Conservation (phyloP, 2,113 vertebrate species). For the Ictalurus punctatus region DNA sequence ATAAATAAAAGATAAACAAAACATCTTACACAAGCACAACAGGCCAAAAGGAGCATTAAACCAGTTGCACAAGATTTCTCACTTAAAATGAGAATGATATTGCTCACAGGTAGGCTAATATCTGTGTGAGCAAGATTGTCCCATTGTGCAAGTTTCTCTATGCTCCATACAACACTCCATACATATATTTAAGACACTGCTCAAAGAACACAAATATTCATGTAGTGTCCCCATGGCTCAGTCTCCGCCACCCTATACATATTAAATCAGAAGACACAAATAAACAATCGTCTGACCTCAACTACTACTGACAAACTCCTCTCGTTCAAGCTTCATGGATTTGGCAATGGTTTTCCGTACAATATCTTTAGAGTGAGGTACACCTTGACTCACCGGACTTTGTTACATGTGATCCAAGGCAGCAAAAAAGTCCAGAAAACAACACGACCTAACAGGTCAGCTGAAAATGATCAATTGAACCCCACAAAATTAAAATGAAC, state of each 20-base stretch:
- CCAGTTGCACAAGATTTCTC: conserved; percentile 28
- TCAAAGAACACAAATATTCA: conserved; percentile 34
- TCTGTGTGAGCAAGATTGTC: background rate
- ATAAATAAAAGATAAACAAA: conserved; percentile 62
- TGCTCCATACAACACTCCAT: background rate
- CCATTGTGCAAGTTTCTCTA: background rate
- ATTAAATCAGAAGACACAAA: conserved; percentile 31
- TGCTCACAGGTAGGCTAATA: conserved; percentile 19
- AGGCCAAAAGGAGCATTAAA: conserved; percentile 61
- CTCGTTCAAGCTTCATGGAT: conserved; percentile 61
- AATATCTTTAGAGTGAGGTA: conserved; percentile 42
- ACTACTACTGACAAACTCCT: conserved; percentile 9
- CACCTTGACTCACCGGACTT: conserved; percentile 8
- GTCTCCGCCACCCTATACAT: conserved; percentile 16
- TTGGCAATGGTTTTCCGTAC: conserved; percentile 57
- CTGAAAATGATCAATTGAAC: conserved; percentile 39
- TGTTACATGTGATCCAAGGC: conserved; percentile 54
- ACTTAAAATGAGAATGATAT: conserved; percentile 35
- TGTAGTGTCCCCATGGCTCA: conserved; percentile 14
- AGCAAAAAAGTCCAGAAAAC: conserved; percentile 54
- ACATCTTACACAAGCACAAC: conserved; percentile 61
- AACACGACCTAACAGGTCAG: conserved; percentile 16
- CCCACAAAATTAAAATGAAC: conserved; percentile 32
- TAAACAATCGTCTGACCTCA: conserved; percentile 42
- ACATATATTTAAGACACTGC: conserved; percentile 17